Evolutionary conservation across 2,113 vertebrate species (phyloP), one percentile per base, ranked within the genome.

Genomic region (Rhineura floridana): DNA sequence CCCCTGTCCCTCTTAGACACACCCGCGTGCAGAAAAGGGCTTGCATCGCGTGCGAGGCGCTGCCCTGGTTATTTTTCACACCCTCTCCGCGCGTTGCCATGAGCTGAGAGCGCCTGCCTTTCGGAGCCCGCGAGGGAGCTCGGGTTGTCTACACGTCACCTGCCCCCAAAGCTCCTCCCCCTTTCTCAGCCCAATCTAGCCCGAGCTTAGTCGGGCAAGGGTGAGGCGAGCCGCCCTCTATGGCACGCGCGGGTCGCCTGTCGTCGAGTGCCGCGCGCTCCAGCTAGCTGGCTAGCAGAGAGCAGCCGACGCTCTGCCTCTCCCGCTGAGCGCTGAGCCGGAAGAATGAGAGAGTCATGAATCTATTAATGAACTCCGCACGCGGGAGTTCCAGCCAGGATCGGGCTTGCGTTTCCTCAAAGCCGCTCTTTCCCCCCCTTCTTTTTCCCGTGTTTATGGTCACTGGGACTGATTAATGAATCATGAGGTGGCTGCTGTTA

Each of bases 401-500:
- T 48, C 52, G 33, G 86, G 78, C 86, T 90, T 15, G 86, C 79
- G 19, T 85, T 77, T 6, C 70, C 42, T 59, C 50, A 77, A 7
- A 81, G 36, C 86, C 9, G n/a, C n/a, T n/a, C n/a, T n/a, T n/a
- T n/a, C n/a, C n/a, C n/a, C n/a, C n/a, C n/a, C n/a, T n/a, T n/a
- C n/a, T n/a, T n/a, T n/a, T n/a, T 81, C 84, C 86, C 17, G 30
- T 85, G 82, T 75, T 86, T 48, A 88, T 84, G 90, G 87, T 93
- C 93, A 93, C 93, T 7, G 95, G 95, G 92, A 83, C 86, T 94
- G 93, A 94, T 96, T 88, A 95, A 95, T 96, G 95, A 96, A 97
- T 96, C 96, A 97, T 97, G 97, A 97, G 95, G 95, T 75, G 94
- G 95, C 93, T 87, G 95, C 93, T 86, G 92, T 76, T 93, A 88